These are phyloP conservation scores for Aphelinus certus DNA, from an alignment of 1,140 invertebrate species.

Conservation along the genomic window DNA sequence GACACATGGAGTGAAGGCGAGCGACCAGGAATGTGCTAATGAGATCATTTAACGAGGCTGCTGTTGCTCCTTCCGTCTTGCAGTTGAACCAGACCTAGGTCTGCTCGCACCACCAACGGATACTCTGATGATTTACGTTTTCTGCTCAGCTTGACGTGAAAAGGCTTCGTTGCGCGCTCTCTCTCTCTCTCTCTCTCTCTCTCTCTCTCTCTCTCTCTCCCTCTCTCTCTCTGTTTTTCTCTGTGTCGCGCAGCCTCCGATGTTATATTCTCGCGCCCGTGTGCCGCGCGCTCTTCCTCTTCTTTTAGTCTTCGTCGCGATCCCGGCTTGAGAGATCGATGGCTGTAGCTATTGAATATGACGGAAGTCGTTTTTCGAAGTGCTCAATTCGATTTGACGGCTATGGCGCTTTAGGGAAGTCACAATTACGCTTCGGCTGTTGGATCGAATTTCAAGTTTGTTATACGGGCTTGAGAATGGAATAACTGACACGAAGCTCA, in stretches of 20 bases:
- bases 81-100: conserved; percentile 23
- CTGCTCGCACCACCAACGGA: conserved; percentile 11
- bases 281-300: not conserved
- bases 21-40: conserved; percentile 64
- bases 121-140: conserved; percentile 45
- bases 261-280: conserved; percentile 19
- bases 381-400: not conserved
- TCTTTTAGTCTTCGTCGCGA: too few relatives aligned
- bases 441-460: too few relatives aligned
- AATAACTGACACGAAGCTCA: too few relatives aligned
- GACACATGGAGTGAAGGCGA: conserved; percentile 56
- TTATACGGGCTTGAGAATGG: too few relatives aligned
- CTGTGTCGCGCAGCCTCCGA: not conserved
- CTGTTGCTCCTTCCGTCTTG: conserved; percentile 42
- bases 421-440: not conserved
- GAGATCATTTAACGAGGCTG: conserved; percentile 62
- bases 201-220: not conserved
- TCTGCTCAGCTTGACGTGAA: conserved; percentile 36
- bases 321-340: not conserved
- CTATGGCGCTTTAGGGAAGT: not conserved
- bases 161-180: conserved; percentile 15
- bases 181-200: conserved; percentile 11
- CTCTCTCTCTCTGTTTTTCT: not conserved
- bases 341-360: conserved; percentile 6
- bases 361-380: conserved; percentile 14